phyloP scores from a whole-genome alignment of 2,797 vertebrate species.

The Anniella stebbinsi region DNA sequence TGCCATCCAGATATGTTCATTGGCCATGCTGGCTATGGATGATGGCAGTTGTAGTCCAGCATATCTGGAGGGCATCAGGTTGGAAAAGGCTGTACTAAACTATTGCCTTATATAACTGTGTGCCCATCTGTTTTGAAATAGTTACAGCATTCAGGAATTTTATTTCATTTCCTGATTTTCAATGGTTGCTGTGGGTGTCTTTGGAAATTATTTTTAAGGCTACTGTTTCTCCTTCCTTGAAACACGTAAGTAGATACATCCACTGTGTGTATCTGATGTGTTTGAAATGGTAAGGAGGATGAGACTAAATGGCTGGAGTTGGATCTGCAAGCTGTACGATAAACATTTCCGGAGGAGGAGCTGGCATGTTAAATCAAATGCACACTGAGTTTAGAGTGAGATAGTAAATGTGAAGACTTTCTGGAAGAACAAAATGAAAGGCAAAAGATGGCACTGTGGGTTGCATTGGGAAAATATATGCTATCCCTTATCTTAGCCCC shows the following conservation, averaged over 20 bases:
- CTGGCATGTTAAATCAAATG: constrained; percentile 7
- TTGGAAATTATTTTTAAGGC: constrained; percentile 11
- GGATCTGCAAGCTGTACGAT: not conserved
- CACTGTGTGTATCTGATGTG: not conserved
- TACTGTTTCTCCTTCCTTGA: not conserved
- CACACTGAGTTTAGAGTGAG: not conserved
- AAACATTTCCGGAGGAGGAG: not conserved
- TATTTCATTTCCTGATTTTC: not conserved
- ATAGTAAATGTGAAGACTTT: not conserved
- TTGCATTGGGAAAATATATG: not conserved
- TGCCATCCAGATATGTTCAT: too few relatives aligned
- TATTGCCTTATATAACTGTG: not conserved
- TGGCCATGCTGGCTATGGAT: not conserved
- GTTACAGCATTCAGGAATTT: constrained; percentile 3
- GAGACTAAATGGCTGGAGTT: not conserved
- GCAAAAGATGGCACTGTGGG: constrained; percentile 15
- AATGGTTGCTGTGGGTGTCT: not conserved
- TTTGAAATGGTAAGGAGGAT: constrained; percentile 3
- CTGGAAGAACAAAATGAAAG: constrained; percentile 41
- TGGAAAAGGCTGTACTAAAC: too few relatives aligned
- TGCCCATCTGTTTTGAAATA: constrained; percentile 27
- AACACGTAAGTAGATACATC: not conserved
- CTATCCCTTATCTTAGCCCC: not conserved
- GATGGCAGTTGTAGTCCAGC: not conserved
- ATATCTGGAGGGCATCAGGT: not conserved